These are phyloP conservation scores for Muscicapa comitata DNA, from an alignment of 2,797 vertebrate genomes.

Conservation along the genomic window DNA sequence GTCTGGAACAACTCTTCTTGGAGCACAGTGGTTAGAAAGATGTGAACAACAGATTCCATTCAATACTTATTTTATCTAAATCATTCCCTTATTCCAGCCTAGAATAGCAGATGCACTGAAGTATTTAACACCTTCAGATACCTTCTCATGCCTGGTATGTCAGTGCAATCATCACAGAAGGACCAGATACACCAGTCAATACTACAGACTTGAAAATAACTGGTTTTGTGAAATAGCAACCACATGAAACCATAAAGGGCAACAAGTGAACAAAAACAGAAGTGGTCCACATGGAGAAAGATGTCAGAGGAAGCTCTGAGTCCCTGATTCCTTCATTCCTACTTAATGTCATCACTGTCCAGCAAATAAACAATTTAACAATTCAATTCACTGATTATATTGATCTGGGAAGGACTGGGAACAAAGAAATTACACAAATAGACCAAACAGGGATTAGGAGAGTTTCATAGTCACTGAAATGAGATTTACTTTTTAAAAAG, in stretches of 20 bases:
- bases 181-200: not conserved
- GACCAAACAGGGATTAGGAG: not conserved
- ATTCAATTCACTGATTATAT: not conserved
- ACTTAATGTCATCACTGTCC: accelerated
- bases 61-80: not conserved
- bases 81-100: not conserved
- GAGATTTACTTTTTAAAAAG: not conserved
- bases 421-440: not conserved
- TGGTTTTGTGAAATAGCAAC: not conserved
- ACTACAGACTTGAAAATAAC: not conserved
- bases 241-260: not conserved
- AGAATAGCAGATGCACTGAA: not conserved
- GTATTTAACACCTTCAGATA: not conserved
- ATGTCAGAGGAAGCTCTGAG: not conserved
- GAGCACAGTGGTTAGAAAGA: not conserved
- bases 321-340: not conserved
- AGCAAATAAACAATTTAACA: constrained; percentile 26
- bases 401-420: not conserved
- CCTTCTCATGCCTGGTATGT: accelerated
- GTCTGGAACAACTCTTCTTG: not conserved
- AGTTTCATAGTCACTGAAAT: not conserved
- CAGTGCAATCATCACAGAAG: not conserved
- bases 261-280: not conserved
- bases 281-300: not conserved
- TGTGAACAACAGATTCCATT: not conserved